Percentiles rank a stretch among this genome's conserved stretches.
Conservation (phyloP, 2,888 invertebrate species). For the Chesias legatella region DNA sequence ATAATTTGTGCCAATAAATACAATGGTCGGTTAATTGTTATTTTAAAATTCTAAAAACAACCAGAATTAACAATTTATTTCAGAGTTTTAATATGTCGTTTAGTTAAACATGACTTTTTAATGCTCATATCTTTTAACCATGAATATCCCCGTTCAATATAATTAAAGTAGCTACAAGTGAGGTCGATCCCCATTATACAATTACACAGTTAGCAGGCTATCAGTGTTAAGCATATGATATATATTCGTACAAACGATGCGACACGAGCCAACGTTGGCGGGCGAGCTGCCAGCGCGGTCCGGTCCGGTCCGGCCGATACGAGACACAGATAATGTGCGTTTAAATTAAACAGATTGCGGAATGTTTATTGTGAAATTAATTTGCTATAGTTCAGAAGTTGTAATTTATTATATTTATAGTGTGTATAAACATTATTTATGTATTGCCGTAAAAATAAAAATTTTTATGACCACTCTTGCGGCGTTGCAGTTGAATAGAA, state of each 20-base stretch:
- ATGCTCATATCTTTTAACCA: too few relatives aligned
- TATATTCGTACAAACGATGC: constrained; percentile 46
- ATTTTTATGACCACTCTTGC: too few relatives aligned
- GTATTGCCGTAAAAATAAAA: too few relatives aligned
- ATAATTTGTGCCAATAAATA: too few relatives aligned
- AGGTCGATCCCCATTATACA: constrained; percentile 24
- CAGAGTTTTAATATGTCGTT: too few relatives aligned
- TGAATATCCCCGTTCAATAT: neutral
- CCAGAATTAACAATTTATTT: too few relatives aligned
- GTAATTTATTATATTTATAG: too few relatives aligned
- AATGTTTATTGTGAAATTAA: neutral
- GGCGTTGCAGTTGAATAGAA: too few relatives aligned
- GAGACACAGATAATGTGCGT: constrained; percentile 7
- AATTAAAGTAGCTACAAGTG: constrained; percentile 5
- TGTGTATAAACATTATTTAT: too few relatives aligned
- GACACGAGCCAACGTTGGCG: constrained; percentile 39
- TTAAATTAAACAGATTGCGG: constrained; percentile 5
- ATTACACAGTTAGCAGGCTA: constrained; percentile 46
- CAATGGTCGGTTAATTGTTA: too few relatives aligned
- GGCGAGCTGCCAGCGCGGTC: constrained; percentile 31
- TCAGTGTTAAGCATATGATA: constrained; percentile 43
- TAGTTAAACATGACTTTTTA: too few relatives aligned
- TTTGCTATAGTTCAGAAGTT: neutral
- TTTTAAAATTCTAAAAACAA: too few relatives aligned
- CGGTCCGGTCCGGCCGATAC: constrained; percentile 18